phyloP scores from a whole-genome alignment of 2,797 vertebrate genomes.

The Aotus griseimembra region DNA sequence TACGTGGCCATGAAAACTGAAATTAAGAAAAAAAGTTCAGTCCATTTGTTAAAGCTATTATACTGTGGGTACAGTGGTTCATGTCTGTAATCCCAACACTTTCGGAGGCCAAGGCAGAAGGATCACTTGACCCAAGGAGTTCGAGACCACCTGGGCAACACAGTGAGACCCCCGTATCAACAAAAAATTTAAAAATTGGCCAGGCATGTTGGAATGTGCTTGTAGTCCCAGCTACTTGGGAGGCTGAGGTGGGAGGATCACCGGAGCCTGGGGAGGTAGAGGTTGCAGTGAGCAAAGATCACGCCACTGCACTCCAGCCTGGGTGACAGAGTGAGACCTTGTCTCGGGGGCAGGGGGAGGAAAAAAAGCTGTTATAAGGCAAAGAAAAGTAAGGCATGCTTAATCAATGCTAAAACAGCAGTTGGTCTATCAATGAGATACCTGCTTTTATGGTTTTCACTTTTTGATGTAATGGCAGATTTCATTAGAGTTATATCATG shows the following conservation, averaged over 20 bases:
- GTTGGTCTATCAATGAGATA: background rate
- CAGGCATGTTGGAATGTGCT: background rate
- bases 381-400: background rate
- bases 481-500: background rate
- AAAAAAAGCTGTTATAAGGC: background rate
- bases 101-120: background rate
- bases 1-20: constrained; percentile 90
- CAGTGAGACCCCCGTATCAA: background rate
- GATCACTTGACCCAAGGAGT: background rate
- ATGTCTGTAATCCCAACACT: background rate
- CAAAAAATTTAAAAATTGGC: background rate
- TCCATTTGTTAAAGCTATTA: background rate
- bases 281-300: background rate
- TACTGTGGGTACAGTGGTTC: background rate
- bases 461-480: background rate
- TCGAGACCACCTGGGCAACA: background rate
- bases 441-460: background rate
- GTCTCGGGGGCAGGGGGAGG: background rate
- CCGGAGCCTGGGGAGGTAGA: background rate
- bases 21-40: background rate
- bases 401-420: background rate
- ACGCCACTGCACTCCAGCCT: background rate
- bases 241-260: background rate
- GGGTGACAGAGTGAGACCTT: background rate
- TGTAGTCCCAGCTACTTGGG: background rate